Base-by-base conservation (phyloP, 2,797 vertebrate species). In the Anguilla pacifica region DNA sequence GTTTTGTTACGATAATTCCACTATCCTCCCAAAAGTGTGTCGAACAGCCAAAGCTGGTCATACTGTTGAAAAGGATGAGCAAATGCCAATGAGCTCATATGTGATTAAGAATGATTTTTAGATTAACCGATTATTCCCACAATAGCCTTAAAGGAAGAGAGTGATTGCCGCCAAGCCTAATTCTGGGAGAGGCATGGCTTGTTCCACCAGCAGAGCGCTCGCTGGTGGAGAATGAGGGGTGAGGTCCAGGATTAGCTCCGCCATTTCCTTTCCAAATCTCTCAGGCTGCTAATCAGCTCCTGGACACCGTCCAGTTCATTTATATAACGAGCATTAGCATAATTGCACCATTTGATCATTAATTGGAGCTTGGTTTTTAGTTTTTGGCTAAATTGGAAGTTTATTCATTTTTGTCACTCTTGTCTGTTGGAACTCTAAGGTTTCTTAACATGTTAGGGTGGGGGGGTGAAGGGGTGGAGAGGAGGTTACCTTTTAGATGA, bases 161-260 rank as follows among this genome's bases (percentile, higher is more conserved):
- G 91, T 93, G 94, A 95, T 95, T 93, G 93, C 92, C 22, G 88
- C 89, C 85, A 91, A 94, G 90, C 87, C 89, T 83, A 89, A 92
- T 91, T 91, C 92, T 85, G 88, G 61, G 91, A 89, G 88, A 53
- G 86, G 86, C 57, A 81, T 17, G 64, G 87, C 89, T 61, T 74
- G 86, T 84, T 89, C 86, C 43, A 89, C 91, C 90, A 64, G n/a
- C 86, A 70, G 89, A 91, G 9, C 88, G 0, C n/a, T 93, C 92
- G 93, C 93, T 59, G 88, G 92, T 93, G 95, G 90, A 91, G 91
- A 88, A 84, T 85, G 87, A 92, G 89, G 51, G 90, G 92, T 90
- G 86, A 95, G 93, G 83, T 92, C 92, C 93, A 89, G 95, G 95
- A 95, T 96, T 96, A 96, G 55, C 86, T 91, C 92, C 92, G 92